Evolutionary conservation across 2,797 vertebrate genomes (phyloP).

Genomic region (Xiphorhynchus erythropygius): DNA sequence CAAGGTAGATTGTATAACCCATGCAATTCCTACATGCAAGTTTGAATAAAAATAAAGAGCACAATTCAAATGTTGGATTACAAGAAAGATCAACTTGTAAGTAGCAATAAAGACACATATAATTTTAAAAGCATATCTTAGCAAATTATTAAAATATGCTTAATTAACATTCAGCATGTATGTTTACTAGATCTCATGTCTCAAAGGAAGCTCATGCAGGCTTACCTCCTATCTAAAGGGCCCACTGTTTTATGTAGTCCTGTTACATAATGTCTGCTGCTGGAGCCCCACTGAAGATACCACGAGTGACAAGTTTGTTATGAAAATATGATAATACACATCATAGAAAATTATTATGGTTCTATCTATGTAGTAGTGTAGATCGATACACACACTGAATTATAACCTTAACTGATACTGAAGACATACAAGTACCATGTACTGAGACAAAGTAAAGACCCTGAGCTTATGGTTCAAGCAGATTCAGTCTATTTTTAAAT

Average conservation of each 20-base stretch:
- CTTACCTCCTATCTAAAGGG: neutral
- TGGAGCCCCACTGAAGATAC: neutral
- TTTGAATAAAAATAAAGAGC: slow-evolving; percentile 9
- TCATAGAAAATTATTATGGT: neutral
- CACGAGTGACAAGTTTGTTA: neutral
- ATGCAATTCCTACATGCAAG: slow-evolving; percentile 85
- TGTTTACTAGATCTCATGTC: neutral
- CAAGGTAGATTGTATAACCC: slow-evolving; percentile 81
- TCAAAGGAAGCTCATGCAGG: neutral
- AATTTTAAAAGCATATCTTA: neutral
- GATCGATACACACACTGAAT: neutral
- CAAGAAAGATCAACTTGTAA: neutral
- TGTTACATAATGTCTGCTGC: neutral
- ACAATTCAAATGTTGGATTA: neutral
- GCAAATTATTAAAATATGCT: neutral
- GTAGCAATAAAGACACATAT: neutral
- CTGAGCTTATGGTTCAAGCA: neutral
- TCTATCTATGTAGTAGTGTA: neutral
- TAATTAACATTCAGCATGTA: neutral
- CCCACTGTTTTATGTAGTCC: neutral
- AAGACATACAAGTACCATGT: neutral
- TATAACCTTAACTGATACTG: neutral
- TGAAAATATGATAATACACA: neutral
- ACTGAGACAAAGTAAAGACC: neutral
- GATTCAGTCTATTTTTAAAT: neutral